phyloP scores from a whole-genome alignment of 1,140 invertebrate genomes.

The Drosophila orosa region DNA sequence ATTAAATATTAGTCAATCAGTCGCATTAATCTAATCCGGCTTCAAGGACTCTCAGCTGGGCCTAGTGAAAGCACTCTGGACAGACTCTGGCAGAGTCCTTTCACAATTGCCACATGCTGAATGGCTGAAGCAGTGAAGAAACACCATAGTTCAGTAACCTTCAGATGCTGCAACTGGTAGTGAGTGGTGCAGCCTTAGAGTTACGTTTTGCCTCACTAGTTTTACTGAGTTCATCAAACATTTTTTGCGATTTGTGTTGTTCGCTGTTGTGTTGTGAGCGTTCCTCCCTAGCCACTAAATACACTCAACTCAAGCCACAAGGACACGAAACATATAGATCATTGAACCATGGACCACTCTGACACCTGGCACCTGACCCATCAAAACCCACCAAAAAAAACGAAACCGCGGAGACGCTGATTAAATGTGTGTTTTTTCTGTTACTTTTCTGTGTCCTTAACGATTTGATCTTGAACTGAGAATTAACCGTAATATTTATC shows the following conservation, averaged over 20 bases:
- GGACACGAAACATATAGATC: slow-evolving; percentile 28
- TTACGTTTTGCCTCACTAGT: slow-evolving; percentile 25
- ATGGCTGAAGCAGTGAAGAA: slow-evolving; percentile 11
- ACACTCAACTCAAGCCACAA: slow-evolving; percentile 19
- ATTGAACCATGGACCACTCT: slow-evolving; percentile 12
- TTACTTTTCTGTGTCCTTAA: slow-evolving; percentile 57
- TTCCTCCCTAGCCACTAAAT: slow-evolving; percentile 12
- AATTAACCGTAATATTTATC: slow-evolving; percentile 65
- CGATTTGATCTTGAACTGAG: slow-evolving; percentile 42
- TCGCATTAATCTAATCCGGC: slow-evolving; percentile 8
- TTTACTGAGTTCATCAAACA: slow-evolving; percentile 43
- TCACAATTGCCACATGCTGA: background rate
- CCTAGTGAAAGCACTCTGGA: background rate
- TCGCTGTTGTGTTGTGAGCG: slow-evolving; percentile 76
- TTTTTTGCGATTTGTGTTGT: slow-evolving; percentile 73
- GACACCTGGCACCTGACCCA: slow-evolving; percentile 12
- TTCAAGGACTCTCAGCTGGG: background rate
- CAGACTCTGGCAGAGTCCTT: no score
- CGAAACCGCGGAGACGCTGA: slow-evolving; percentile 33
- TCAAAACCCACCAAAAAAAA: no score
- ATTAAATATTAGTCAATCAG: slow-evolving; percentile 20
- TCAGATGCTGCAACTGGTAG: slow-evolving; percentile 23
- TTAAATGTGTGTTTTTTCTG: slow-evolving; percentile 55
- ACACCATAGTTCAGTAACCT: slow-evolving; percentile 11
- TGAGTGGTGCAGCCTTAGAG: slow-evolving; percentile 20